Conservation (phyloP, 2,888 invertebrate species). For the Apodemia zela region DNA sequence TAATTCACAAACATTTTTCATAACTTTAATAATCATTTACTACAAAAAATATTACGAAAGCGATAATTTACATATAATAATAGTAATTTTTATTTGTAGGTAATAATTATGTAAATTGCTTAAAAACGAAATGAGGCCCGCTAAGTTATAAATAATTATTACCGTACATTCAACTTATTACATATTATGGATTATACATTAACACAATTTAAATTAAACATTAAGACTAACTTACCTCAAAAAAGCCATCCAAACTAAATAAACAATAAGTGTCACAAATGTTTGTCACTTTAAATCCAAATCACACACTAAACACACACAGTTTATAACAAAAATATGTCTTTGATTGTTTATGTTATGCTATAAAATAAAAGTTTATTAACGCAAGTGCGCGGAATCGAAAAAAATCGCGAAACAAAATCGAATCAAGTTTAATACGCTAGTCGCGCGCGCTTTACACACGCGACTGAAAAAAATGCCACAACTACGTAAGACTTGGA, state of each 20-base stretch:
- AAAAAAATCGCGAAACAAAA: conserved; percentile 41
- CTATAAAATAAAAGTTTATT: conserved; percentile 44
- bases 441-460: conserved; percentile 69
- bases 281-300: conserved; percentile 47
- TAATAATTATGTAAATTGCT: conserved; percentile 7
- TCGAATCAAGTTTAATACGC: conserved; percentile 41
- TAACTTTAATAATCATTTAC: conserved; percentile 5
- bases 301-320: conserved; percentile 39
- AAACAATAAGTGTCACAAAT: conserved; percentile 43
- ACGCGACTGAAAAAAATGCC: conserved; percentile 79
- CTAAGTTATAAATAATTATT: conserved; percentile 6
- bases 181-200: neutral
- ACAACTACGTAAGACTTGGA: conserved; percentile 77
- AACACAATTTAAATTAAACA: conserved; percentile 18
- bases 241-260: conserved; percentile 67
- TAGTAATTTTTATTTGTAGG: conserved; percentile 10
- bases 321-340: conserved; percentile 40
- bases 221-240: conserved; percentile 58
- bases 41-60: conserved; percentile 8
- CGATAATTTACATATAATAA: conserved; percentile 15
- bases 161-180: conserved; percentile 7
- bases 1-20: neutral
- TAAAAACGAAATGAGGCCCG: neutral
- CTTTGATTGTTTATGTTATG: conserved; percentile 39
- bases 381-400: conserved; percentile 48